A percentile compares a stretch with the other conserved stretches of the same genome.
Evolutionary conservation across 2,797 vertebrate genomes (phyloP).

Genomic region (Octomys mimax): DNA sequence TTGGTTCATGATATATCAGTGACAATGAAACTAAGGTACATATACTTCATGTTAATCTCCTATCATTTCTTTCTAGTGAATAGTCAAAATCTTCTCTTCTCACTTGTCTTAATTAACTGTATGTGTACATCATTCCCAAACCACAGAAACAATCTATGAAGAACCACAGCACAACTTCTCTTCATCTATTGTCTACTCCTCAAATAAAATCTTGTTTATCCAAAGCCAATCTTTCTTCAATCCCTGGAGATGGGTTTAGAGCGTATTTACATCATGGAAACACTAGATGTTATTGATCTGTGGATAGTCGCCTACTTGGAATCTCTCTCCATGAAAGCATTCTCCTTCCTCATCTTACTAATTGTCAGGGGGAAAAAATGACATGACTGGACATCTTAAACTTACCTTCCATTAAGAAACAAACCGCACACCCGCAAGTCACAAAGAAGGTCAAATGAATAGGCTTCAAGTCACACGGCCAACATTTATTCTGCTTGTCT

Average conservation of each 20-base stretch:
- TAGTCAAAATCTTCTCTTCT: conserved; percentile 12
- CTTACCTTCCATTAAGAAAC: conserved; percentile 68
- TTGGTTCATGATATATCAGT: not conserved
- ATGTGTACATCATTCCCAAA: conserved; percentile 62
- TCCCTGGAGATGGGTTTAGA: conserved; percentile 68
- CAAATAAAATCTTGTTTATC: conserved; percentile 41
- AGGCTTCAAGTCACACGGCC: conserved; percentile 3
- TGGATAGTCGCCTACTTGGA: not conserved
- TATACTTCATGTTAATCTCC: not conserved
- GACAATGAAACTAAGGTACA: not conserved
- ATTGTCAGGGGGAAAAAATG: conserved; percentile 76
- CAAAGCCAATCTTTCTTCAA: conserved; percentile 43
- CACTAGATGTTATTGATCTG: conserved; percentile 73
- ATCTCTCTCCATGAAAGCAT: conserved; percentile 28
- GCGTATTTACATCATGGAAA: conserved; percentile 70
- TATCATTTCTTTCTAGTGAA: not conserved
- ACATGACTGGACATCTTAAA: conserved; percentile 62
- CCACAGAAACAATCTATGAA: conserved; percentile 62
- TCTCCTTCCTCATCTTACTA: conserved; percentile 69
- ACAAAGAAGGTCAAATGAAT: conserved; percentile 66
- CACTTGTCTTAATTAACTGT: conserved; percentile 58
- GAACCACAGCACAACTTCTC: conserved; percentile 38
- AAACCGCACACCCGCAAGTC: conserved; percentile 70
- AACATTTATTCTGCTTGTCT: conserved; percentile 66
- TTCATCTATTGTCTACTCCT: conserved; percentile 71